Conservation (phyloP, 2,888 invertebrate genomes). For the Amiota mariae region DNA sequence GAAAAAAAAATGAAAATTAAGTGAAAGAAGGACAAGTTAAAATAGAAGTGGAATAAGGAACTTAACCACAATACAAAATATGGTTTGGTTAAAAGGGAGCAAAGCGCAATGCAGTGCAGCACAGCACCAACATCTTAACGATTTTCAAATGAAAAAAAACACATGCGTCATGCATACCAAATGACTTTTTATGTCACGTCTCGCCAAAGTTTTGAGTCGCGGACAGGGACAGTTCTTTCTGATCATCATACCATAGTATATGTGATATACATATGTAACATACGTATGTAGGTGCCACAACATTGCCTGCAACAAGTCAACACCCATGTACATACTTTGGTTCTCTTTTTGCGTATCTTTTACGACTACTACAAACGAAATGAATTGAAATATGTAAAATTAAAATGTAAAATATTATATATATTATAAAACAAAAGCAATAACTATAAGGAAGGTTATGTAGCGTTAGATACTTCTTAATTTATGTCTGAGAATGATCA, state of each 20-base stretch:
- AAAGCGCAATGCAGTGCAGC: no score
- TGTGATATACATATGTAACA: no score
- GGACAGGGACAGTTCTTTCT: not conserved
- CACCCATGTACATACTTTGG: not conserved
- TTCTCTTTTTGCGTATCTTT: no score
- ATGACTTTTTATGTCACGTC: not conserved
- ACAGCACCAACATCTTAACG: conserved; percentile 5
- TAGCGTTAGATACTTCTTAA: no score
- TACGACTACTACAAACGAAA: not conserved
- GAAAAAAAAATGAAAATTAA: not conserved
- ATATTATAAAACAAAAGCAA: conserved; percentile 1
- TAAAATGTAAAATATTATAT: not conserved
- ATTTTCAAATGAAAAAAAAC: not conserved
- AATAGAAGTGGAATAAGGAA: not conserved
- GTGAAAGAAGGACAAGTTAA: not conserved
- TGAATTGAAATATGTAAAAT: no score
- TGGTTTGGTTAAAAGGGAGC: conserved; percentile 6
- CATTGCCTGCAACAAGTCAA: not conserved
- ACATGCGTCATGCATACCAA: conserved; percentile 24
- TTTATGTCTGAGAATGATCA: no score
- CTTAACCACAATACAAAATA: no score
- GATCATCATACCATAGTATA: not conserved
- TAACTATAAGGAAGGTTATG: no score
- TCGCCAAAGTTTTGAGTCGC: not conserved
- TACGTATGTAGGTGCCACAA: not conserved